These are phyloP conservation scores for Thereva unica DNA, from an alignment of 2,888 invertebrate genomes.

Conservation along the genomic window DNA sequence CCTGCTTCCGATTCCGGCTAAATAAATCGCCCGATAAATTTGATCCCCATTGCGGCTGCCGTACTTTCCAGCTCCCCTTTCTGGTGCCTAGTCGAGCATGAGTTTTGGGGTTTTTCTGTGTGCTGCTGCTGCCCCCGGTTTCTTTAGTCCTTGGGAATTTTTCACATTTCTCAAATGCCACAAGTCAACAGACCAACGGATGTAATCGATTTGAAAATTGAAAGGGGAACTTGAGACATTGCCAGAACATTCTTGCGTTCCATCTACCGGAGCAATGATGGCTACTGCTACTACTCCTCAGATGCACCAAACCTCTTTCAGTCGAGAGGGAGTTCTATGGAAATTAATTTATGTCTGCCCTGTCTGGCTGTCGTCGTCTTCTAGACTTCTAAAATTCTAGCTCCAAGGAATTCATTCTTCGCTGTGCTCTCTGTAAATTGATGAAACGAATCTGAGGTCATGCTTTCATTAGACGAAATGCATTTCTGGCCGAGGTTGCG, in stretches of 20 bases:
- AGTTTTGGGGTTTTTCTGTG: slow-evolving; percentile 16
- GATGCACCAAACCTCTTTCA: background rate
- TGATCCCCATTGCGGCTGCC: background rate
- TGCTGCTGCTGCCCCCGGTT: background rate
- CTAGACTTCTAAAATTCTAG: background rate
- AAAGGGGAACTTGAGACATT: slow-evolving; percentile 23
- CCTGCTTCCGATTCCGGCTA: slow-evolving; percentile 15
- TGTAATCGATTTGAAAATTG: slow-evolving; percentile 30
- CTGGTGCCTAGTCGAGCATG: background rate
- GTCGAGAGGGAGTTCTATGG: slow-evolving; percentile 19
- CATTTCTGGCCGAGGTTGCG: too few relatives aligned
- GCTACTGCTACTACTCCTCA: background rate
- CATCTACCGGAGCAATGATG: too few relatives aligned
- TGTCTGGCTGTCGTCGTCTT: slow-evolving; percentile 20
- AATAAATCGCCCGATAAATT: slow-evolving; percentile 26
- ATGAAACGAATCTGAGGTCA: too few relatives aligned
- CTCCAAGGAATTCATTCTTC: too few relatives aligned
- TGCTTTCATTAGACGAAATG: too few relatives aligned
- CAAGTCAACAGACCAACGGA: slow-evolving; percentile 16
- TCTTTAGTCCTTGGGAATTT: slow-evolving; percentile 14
- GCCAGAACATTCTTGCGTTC: slow-evolving; percentile 8
- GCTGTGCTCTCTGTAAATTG: too few relatives aligned
- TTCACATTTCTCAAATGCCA: slow-evolving; percentile 28
- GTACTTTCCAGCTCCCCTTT: background rate
- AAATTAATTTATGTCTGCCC: slow-evolving; percentile 30